phyloP scores from a whole-genome alignment of 2,888 invertebrate genomes.

The Melinopterus prodromus region DNA sequence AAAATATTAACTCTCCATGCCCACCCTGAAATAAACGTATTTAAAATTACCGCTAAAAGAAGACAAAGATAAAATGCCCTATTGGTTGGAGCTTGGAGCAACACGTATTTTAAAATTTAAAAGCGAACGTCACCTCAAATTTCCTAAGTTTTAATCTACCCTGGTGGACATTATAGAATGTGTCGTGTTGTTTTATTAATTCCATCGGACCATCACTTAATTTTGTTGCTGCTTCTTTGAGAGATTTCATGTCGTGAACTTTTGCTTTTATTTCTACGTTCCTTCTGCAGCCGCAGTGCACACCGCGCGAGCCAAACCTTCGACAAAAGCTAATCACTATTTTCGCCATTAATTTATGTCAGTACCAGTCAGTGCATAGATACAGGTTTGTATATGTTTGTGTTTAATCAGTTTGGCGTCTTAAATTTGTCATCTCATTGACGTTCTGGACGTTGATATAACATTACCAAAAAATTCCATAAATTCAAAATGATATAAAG shows the following conservation, averaged over 20 bases:
- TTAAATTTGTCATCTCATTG: background rate
- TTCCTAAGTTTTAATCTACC: background rate
- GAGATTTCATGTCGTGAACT: background rate
- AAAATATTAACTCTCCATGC: constrained; percentile 77
- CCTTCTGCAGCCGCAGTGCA: background rate
- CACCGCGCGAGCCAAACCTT: background rate
- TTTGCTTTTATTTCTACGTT: background rate
- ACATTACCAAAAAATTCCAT: no score
- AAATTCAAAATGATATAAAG: no score
- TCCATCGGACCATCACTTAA: background rate
- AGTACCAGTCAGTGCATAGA: background rate
- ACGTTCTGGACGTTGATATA: background rate
- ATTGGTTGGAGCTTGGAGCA: no score
- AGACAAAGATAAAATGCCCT: background rate
- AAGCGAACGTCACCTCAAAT: background rate
- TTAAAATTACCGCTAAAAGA: background rate
- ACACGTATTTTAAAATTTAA: no score
- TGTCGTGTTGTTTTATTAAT: background rate
- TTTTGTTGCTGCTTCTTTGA: background rate
- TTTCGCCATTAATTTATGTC: background rate
- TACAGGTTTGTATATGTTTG: background rate
- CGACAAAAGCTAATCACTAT: background rate
- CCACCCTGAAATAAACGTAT: constrained; percentile 60
- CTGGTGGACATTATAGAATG: background rate
- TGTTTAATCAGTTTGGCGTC: background rate